Evolutionary conservation across 1,140 invertebrate species (phyloP).

Genomic region (Mya arenaria): DNA sequence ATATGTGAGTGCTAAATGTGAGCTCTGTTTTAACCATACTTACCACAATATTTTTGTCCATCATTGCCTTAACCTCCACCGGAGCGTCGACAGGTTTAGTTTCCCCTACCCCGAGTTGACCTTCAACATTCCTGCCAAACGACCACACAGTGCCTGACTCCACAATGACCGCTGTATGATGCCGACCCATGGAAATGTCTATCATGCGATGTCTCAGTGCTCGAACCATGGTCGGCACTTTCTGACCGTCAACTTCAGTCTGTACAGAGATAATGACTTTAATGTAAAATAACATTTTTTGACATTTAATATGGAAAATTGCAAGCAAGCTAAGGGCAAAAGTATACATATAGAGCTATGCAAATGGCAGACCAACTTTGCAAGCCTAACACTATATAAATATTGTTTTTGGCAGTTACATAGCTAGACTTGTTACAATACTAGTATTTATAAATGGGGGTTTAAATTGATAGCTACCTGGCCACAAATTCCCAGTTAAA

Average conservation of each 20-base stretch:
- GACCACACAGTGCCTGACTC: conserved; percentile 87
- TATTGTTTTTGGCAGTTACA: too few relatives aligned
- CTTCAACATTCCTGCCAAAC: conserved; percentile 86
- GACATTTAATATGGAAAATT: too few relatives aligned
- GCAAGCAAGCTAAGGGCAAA: too few relatives aligned
- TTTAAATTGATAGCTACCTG: too few relatives aligned
- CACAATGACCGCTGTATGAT: conserved; percentile 85
- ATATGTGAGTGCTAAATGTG: too few relatives aligned
- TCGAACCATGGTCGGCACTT: conserved; percentile 81
- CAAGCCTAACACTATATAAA: too few relatives aligned
- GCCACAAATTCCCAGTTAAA: too few relatives aligned
- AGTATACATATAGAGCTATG: too few relatives aligned
- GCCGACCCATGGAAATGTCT: conserved; percentile 83
- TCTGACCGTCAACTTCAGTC: conserved; percentile 81
- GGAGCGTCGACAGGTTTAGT: conserved; percentile 79
- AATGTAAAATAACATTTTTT: conserved; percentile 15
- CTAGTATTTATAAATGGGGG: too few relatives aligned
- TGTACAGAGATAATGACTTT: not conserved
- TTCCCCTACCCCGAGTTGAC: conserved; percentile 84
- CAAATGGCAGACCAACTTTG: too few relatives aligned
- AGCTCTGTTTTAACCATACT: too few relatives aligned
- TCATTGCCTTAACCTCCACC: conserved; percentile 83
- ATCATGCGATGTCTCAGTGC: conserved; percentile 81
- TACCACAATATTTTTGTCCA: conserved; percentile 83
- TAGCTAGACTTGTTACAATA: too few relatives aligned